Evolutionary conservation across 2,888 invertebrate species (phyloP), one percentile per base, ranked within the genome.

Genomic region (Rambutsinella grinnellia): DNA sequence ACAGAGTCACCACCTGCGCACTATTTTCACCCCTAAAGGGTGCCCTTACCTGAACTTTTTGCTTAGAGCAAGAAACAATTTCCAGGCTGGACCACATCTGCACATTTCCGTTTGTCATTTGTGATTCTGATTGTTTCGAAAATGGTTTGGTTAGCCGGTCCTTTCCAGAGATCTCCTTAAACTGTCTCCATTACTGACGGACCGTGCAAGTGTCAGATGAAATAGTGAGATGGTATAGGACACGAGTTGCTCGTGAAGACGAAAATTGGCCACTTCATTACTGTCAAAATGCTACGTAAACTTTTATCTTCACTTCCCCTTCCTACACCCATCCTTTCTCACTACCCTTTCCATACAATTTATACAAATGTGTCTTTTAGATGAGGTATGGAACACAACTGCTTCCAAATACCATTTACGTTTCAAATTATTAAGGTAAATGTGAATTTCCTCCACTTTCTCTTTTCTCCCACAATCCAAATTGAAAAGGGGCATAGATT

Each of bases 251-350:
- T 69, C 69, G 60, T 62, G 70, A 36, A 36, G 36, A n/a, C 54
- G 60, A 44, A 69, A 70, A 62, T 70, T 70, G 62, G 26, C 62
- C 68, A 56, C 62, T 70, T 70, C 70, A 70, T 70, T 70, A 70
- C 70, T 70, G 70, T 62, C 62, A 56, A n/a, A 54, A 36, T 17
- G 60, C 17, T 17, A 63, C 51, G n/a, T n/a, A n/a, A n/a, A n/a
- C n/a, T 36, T 17, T 17, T 17, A 28, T 57, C 26, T 57, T 13
- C 36, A n/a, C n/a, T n/a, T n/a, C n/a, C 36, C 19, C n/a, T n/a
- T 19, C 10, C 19, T 21, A 19, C 51, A 51, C 21, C 10, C n/a
- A 51, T 51, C 6, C 6, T 8, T 2, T 46, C 8, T 17, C 46
- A 51, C 21, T 46, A 60, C 36, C 17, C 26, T 47, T 61, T 24